Percentiles rank a stretch among this genome's conserved stretches.
phyloP scores from a whole-genome alignment of 2,888 invertebrate species.

The Diadegma fenestrale region DNA sequence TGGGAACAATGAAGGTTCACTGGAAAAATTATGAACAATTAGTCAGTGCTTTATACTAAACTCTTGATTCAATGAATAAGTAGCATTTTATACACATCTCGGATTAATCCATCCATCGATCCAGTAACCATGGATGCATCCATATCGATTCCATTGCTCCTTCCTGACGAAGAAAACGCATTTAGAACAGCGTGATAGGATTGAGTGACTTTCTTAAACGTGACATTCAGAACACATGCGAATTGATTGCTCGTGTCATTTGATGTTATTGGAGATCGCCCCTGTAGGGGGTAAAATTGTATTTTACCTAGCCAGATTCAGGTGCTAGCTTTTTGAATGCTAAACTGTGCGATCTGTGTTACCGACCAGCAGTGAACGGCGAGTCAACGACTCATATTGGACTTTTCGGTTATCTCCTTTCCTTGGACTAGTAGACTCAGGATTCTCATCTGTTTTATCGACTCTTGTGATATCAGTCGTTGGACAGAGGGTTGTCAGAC shows the following conservation, averaged over 20 bases:
- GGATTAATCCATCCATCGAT: no score
- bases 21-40: background rate
- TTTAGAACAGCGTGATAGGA: background rate
- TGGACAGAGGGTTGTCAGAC: background rate
- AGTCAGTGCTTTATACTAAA: background rate
- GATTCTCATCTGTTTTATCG: background rate
- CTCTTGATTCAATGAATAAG: background rate
- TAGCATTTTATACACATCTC: background rate
- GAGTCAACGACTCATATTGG: background rate
- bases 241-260: background rate
- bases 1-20: background rate
- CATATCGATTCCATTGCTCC: constrained; percentile 32
- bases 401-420: background rate
- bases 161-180: no score
- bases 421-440: background rate
- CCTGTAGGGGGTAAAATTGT: background rate
- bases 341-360: background rate
- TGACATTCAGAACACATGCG: background rate
- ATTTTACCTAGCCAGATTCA: no score
- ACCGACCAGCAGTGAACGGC: background rate
- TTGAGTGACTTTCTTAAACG: no score
- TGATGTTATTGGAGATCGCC: background rate
- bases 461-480: background rate
- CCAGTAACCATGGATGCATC: constrained; percentile 13
- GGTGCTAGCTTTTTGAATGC: no score